Base-by-base conservation (phyloP, 2,888 invertebrate genomes). In the Drosophila falleni region DNA sequence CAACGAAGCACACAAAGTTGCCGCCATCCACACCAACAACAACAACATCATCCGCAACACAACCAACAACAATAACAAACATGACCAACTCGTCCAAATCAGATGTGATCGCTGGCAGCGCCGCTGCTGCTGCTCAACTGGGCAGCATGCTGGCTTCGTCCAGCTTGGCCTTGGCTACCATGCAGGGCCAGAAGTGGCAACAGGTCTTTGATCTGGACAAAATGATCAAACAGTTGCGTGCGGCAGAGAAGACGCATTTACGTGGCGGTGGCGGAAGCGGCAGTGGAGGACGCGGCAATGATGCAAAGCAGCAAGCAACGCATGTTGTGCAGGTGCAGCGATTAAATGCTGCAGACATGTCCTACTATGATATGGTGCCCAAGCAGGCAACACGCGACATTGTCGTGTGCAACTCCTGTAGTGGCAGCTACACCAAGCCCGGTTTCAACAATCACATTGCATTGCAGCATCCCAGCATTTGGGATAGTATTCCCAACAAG, bases 381-480 rank as follows among this genome's bases (percentile, higher is more conserved):
- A 96, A 96, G 88, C 94, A 95, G 92, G 96, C 97, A 93, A 94
- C 95, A 72, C 95, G 97, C 84, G 95, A 95, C 91, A 95, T 96
- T 71, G 96, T 96, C 69, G 95, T 96, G 81, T 97, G 97, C 93
- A 96, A 96, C 92, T 94, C 95, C 91, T 97, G 97, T 92, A 95
- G 95, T 78, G 94, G 95, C 78, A 95, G 95, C 90, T 95, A 97
- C 83, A 96, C 96, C 93, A 96, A 96, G 83, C 95, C 96, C 91
- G 96, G 96, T 54, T 94, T 96, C 58, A 95, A 95, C 87, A 94
- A 95, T 90, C 97, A 97, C 92, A 94, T 96, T 92, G 94, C 94
- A 82, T 93, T 94, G 85, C 93, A 94, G 71, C 95, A 95, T 90
- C 87, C 90, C 2, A 72, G 72, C 29, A 81, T 89, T 13, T 91